Evolutionary conservation across 2,797 vertebrate genomes (phyloP).

Genomic region (Tamandua tetradactyla): DNA sequence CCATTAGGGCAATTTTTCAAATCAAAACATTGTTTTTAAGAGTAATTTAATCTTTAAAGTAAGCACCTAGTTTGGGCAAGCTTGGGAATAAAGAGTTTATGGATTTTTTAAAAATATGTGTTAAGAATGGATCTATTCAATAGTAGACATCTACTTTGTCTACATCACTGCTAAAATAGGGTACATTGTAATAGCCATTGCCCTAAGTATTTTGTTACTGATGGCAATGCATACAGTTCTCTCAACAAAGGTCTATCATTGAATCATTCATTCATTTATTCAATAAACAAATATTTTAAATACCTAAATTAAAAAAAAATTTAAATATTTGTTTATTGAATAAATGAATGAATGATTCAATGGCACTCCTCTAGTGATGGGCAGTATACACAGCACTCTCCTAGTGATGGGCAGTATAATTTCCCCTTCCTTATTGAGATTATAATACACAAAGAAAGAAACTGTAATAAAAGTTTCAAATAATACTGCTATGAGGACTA

Average conservation of each 20-base stretch:
- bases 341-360: no score
- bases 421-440: not conserved
- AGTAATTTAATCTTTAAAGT: conserved; percentile 35
- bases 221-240: not conserved
- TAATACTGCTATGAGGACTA: not conserved
- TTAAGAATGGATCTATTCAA: not conserved
- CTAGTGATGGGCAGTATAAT: not conserved
- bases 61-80: not conserved
- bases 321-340: no score
- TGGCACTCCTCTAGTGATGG: not conserved
- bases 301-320: no score
- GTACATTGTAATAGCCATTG: not conserved
- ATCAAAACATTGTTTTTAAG: conserved; percentile 20
- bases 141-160: not conserved
- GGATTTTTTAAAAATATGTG: not conserved
- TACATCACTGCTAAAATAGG: not conserved
- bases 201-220: not conserved
- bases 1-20: not conserved
- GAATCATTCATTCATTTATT: not conserved
- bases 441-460: not conserved
- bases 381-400: no score
- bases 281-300: not conserved
- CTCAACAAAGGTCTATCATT: not conserved
- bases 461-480: not conserved
- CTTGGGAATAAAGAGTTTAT: not conserved